A percentile compares a stretch with the other conserved stretches of the same genome.
Evolutionary conservation across 2,888 invertebrate species (phyloP).

Genomic region (Cataglyphis altisquamis): DNA sequence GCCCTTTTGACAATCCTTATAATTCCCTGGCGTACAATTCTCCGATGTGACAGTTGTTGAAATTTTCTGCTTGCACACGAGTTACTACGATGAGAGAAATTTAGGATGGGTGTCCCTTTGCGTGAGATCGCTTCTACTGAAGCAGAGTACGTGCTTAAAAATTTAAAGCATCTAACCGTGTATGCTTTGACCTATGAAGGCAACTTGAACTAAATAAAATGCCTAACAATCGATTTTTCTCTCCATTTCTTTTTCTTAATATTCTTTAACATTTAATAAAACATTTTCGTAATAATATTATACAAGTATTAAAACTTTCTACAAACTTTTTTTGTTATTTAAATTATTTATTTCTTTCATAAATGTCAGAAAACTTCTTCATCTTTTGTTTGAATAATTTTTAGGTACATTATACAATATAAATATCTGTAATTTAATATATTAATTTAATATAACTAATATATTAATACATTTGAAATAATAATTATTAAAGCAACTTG

Average conservation of each 20-base stretch:
- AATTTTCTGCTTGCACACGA: conserved; percentile 18
- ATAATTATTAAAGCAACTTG: not conserved
- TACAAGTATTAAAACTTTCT: not conserved
- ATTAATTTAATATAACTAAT: not conserved
- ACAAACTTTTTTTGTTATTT: not conserved
- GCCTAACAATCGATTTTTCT: not conserved
- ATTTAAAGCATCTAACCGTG: conserved; percentile 29
- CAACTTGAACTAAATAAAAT: conserved; percentile 29
- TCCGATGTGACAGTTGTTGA: conserved; percentile 11
- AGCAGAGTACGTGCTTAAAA: conserved; percentile 20
- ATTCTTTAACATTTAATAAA: not conserved
- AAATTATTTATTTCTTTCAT: not conserved
- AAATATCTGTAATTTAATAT: conserved; percentile 8
- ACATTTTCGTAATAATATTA: not conserved
- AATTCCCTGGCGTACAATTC: conserved; percentile 24
- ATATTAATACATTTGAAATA: not conserved
- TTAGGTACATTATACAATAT: not conserved
- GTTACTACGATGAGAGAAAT: conserved; percentile 11
- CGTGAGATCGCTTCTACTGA: not conserved
- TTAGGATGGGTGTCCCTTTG: conserved; percentile 30
- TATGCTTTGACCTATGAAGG: conserved; percentile 23
- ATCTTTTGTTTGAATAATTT: not conserved
- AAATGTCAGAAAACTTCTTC: not conserved
- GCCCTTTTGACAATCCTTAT: not conserved
- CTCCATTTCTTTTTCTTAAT: not conserved